A percentile compares a stretch with the other conserved stretches of the same genome.
These are phyloP conservation scores for Cichladusa arquata DNA, from an alignment of 2,113 vertebrate species.

Conservation along the genomic window DNA sequence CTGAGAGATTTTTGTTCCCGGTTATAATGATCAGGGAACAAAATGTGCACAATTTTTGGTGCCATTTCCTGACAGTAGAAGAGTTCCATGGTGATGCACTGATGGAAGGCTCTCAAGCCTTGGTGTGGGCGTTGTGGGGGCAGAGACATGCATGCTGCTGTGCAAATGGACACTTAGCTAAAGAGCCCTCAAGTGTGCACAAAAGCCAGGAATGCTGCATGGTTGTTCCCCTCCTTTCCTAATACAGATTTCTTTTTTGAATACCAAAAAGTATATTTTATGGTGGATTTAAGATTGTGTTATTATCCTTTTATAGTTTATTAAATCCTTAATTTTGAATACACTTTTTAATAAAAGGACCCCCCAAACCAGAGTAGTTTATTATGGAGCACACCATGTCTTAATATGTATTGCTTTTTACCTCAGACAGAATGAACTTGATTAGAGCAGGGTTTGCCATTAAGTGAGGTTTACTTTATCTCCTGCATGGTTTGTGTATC, in stretches of 20 bases:
- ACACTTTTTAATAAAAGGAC: not conserved
- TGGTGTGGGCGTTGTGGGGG: not conserved
- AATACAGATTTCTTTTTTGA: not conserved
- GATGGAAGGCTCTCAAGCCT: not conserved
- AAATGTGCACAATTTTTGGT: not conserved
- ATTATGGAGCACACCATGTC: not conserved
- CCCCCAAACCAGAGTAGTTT: not conserved
- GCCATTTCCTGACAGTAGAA: not conserved
- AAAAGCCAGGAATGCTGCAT: not conserved
- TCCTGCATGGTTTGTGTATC: not conserved
- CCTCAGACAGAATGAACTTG: slow-evolving; percentile 14
- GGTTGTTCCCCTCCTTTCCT: not conserved
- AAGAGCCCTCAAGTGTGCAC: not conserved
- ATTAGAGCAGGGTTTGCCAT: slow-evolving; percentile 23
- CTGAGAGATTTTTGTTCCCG: not conserved
- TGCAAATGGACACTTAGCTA: not conserved
- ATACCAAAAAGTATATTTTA: not conserved
- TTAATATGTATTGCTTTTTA: slow-evolving; percentile 12
- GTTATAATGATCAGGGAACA: not conserved
- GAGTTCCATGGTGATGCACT: not conserved
- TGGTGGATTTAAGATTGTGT: not conserved
- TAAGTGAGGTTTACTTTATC: slow-evolving; percentile 42
- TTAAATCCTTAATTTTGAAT: slow-evolving; percentile 31
- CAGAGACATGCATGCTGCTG: not conserved
- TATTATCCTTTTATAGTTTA: not conserved